These are phyloP conservation scores for Drosophila maculinotata DNA, from an alignment of 2,888 invertebrate species.

Conservation along the genomic window DNA sequence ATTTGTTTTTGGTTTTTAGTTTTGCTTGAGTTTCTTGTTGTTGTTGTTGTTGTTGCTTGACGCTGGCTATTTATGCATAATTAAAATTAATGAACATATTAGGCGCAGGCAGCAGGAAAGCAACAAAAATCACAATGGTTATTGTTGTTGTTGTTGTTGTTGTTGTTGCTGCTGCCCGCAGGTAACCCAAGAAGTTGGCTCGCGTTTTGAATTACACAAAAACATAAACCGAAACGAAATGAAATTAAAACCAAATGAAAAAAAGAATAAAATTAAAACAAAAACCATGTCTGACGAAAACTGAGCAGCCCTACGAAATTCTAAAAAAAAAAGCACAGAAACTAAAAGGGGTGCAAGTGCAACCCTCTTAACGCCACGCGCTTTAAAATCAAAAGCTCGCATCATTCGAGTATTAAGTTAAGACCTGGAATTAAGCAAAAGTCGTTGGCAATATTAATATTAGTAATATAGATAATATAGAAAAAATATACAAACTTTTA, in stretches of 20 bases:
- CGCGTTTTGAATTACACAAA: conserved; percentile 68
- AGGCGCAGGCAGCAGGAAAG: conserved; percentile 47
- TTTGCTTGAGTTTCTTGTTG: conserved; percentile 11
- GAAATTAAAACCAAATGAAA: conserved; percentile 10
- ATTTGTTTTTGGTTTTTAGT: conserved; percentile 12
- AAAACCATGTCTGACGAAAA: conserved; percentile 39
- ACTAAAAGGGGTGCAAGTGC: not conserved
- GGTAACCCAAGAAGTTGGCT: conserved; percentile 68
- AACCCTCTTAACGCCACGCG: conserved; percentile 1
- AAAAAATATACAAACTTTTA: too few relatives aligned
- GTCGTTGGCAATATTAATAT: too few relatives aligned
- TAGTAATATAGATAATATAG: too few relatives aligned
- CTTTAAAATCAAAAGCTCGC: too few relatives aligned
- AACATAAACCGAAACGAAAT: conserved; percentile 1
- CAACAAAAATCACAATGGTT: conserved; percentile 38
- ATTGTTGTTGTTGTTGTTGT: conserved; percentile 7
- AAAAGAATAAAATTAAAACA: not conserved
- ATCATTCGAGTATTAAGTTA: too few relatives aligned
- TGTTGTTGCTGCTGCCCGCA: conserved; percentile 51
- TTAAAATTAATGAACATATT: conserved; percentile 77
- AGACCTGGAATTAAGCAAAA: too few relatives aligned
- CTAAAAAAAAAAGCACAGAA: too few relatives aligned
- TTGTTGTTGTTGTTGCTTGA: conserved; percentile 11
- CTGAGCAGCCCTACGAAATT: conserved; percentile 10
- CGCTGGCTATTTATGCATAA: conserved; percentile 67